Conservation (phyloP, 2,888 invertebrate species). For the Schizaphis graminum region DNA sequence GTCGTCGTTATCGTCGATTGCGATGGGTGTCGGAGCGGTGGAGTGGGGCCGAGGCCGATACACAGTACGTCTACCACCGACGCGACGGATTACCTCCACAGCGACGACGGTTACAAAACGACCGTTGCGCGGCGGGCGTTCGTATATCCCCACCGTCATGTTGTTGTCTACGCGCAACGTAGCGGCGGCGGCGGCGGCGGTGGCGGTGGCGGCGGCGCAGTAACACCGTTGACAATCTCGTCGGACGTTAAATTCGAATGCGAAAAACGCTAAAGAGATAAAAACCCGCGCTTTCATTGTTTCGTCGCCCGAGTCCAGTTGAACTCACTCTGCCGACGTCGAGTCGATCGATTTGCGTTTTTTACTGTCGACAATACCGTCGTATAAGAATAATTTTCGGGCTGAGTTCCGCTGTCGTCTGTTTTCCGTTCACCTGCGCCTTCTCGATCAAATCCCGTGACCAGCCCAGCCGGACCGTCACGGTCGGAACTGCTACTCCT, state of each 20-base stretch:
- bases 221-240: not conserved
- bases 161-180: not conserved
- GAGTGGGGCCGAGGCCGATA: not conserved
- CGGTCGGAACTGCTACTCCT: not conserved
- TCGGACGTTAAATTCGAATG: not conserved
- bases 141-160: not conserved
- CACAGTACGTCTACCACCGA: not conserved
- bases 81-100: not conserved
- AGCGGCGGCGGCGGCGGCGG: not conserved
- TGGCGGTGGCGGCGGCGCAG: not conserved
- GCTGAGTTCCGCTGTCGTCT: not conserved
- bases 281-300: not conserved
- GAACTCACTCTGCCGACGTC: not conserved
- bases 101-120: conserved; percentile 5
- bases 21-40: not conserved
- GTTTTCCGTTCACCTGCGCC: not conserved
- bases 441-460: not conserved
- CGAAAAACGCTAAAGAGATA: not conserved
- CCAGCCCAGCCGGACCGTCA: not conserved
- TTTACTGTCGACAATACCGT: not conserved
- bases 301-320: not conserved
- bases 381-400: no score
- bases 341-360: not conserved
- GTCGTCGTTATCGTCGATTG: not conserved
- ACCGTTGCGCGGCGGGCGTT: not conserved